Conservation (phyloP, 1,140 invertebrate genomes). For the Bombus pascuorum region DNA sequence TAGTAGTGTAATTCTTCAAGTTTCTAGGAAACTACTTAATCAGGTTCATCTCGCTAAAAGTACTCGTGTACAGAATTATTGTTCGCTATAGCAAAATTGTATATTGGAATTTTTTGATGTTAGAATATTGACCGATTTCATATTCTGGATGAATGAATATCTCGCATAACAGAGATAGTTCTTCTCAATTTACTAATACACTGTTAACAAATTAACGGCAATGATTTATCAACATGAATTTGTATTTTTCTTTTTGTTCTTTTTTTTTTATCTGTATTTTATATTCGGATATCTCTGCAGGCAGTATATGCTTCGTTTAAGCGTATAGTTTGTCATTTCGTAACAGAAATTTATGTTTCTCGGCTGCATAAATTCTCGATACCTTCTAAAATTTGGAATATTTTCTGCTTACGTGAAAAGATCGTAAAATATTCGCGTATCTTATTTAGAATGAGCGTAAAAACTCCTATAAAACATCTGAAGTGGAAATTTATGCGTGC, state of each 20-base stretch:
- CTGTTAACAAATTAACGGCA: neutral
- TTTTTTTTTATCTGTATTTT: neutral
- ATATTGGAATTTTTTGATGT: neutral
- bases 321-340: neutral
- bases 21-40: neutral
- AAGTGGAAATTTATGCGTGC: neutral
- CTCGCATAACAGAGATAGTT: neutral
- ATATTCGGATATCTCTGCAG: neutral
- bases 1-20: neutral
- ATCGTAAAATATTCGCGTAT: neutral
- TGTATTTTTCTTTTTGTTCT: neutral
- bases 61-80: neutral
- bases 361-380: neutral
- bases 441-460: neutral
- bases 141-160: neutral
- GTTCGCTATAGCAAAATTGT: neutral
- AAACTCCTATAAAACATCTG: neutral
- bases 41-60: neutral
- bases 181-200: neutral
- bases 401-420: neutral
- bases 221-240: neutral
- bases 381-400: slow-evolving; percentile 6
- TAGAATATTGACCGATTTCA: neutral
- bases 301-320: neutral
- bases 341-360: neutral